Evolutionary conservation across 2,888 invertebrate species (phyloP).

Genomic region (Drosophila diplacantha): DNA sequence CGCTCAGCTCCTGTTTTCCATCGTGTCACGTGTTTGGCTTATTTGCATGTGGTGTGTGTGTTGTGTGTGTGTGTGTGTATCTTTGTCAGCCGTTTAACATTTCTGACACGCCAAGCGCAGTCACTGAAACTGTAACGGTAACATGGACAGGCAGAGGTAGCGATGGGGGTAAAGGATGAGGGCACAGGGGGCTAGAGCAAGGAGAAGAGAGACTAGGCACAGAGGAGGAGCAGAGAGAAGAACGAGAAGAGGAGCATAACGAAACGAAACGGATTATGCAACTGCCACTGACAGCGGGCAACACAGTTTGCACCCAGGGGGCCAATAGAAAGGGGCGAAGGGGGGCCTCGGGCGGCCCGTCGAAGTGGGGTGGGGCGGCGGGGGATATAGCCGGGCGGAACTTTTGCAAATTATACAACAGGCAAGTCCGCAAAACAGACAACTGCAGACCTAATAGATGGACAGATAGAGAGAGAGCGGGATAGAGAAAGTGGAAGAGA

Average conservation of each 20-base stretch:
- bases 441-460: conserved; percentile 33
- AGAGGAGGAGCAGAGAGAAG: neutral
- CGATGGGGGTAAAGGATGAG: neutral
- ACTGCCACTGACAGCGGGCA: conserved; percentile 37
- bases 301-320: conserved; percentile 36
- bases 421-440: conserved; percentile 34
- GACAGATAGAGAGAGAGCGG: conserved; percentile 8
- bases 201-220: neutral
- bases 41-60: conserved; percentile 21
- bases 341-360: neutral
- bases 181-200: neutral
- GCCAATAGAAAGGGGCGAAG: conserved; percentile 13
- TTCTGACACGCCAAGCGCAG: conserved; percentile 38
- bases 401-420: conserved; percentile 46
- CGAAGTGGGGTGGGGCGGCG: neutral
- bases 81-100: conserved; percentile 38
- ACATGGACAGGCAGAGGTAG: neutral
- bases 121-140: conserved; percentile 27
- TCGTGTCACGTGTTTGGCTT: conserved; percentile 35
- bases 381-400: conserved; percentile 10
- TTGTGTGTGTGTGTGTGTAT: conserved; percentile 17
- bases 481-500: neutral
- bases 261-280: conserved; percentile 38
- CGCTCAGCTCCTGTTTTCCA: conserved; percentile 24
- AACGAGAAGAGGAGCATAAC: conserved; percentile 18